A percentile compares a stretch with the other conserved stretches of the same genome.
Evolutionary conservation across 35 echinoderm and acorn worm genomes (phyloP).

Genomic region (Chiridota heheva): DNA sequence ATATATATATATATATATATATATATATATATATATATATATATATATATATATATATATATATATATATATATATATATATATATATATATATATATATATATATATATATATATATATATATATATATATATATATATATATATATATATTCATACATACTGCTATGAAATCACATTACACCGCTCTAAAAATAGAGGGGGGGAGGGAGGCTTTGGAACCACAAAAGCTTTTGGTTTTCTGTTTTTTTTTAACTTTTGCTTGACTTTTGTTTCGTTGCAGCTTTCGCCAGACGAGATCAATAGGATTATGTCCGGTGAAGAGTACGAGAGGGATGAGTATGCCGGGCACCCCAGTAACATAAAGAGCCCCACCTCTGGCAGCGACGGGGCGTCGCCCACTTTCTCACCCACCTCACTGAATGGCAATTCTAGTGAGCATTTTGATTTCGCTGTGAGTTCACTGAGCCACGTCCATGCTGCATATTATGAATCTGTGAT

Average conservation of each 20-base stretch:
- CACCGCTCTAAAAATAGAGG: no score
- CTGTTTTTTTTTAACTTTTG: neutral
- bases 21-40: no score
- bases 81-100: no score
- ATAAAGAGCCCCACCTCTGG: conserved; percentile 60
- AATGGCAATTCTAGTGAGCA: conserved; percentile 41
- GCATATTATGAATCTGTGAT: conserved; percentile 12
- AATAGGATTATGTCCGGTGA: conserved; percentile 96
- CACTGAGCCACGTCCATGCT: conserved; percentile 9
- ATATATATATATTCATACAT: no score
- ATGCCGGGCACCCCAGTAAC: neutral
- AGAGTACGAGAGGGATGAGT: conserved; percentile 67
- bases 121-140: no score
- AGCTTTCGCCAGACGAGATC: conserved; percentile 87
- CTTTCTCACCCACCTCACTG: conserved; percentile 75
- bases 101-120: no score
- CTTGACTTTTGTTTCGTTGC: conserved; percentile 4
- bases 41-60: no score
- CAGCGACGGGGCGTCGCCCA: conserved; percentile 86
- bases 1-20: no score
- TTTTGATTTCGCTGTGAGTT: conserved; percentile 39
- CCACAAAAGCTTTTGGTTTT: no score
- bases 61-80: no score
- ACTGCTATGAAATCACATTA: no score
- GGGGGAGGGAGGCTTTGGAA: no score